Conservation (phyloP, 1,140 invertebrate genomes). For the Augochlora pura region DNA sequence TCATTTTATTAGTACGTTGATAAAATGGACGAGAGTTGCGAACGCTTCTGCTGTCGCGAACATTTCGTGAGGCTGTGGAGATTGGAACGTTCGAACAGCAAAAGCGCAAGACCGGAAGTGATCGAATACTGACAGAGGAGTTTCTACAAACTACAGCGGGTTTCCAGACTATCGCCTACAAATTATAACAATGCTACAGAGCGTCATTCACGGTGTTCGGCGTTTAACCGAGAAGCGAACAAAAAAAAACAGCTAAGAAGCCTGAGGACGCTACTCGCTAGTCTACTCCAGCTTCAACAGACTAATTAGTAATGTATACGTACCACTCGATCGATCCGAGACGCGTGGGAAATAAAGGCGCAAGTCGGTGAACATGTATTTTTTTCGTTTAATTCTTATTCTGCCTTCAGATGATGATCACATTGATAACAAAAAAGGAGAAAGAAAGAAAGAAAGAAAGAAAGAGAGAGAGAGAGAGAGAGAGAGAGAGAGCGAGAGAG, state of each 20-base stretch:
- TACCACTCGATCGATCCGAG: slow-evolving; percentile 81
- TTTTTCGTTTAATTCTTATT: slow-evolving; percentile 58
- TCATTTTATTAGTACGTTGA: not conserved
- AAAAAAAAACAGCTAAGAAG: slow-evolving; percentile 71
- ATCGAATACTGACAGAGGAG: not conserved
- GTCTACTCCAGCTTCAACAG: slow-evolving; percentile 61
- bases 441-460: too few species aligned
- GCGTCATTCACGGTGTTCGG: slow-evolving; percentile 24
- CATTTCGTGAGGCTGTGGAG: too few species aligned
- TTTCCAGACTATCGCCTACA: slow-evolving; percentile 6
- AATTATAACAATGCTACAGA: slow-evolving; percentile 12
- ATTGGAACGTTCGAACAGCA: not conserved
- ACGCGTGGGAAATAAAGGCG: slow-evolving; percentile 81
- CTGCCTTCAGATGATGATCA: slow-evolving; percentile 36
- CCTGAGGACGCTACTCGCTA: slow-evolving; percentile 60
- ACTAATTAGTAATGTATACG: slow-evolving; percentile 72
- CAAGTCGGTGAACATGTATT: slow-evolving; percentile 79
- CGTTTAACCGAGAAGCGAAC: slow-evolving; percentile 40
- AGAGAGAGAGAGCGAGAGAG: too few species aligned
- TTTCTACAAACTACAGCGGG: not conserved
- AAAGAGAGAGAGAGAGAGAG: too few species aligned
- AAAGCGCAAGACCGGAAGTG: slow-evolving; percentile 12
- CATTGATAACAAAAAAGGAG: slow-evolving; percentile 7
- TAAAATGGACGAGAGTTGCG: slow-evolving; percentile 4
- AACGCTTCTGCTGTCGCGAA: slow-evolving; percentile 10